These are phyloP conservation scores for Glyptemys insculpta DNA, from an alignment of 2,797 vertebrate genomes.

Conservation along the genomic window DNA sequence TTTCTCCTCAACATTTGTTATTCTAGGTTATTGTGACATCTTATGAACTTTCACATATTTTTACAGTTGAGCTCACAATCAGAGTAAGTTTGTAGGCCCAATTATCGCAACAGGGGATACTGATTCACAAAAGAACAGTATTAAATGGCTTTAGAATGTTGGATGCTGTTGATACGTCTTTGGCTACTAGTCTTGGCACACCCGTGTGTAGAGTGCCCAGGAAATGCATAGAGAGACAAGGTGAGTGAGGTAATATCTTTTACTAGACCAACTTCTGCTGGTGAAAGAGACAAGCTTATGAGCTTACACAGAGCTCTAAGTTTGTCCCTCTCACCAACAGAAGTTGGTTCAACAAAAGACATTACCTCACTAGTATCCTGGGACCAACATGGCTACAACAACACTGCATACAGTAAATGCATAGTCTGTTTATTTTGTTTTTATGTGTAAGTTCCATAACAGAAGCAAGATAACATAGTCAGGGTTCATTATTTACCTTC, in stretches of 20 bases:
- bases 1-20: background rate
- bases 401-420: background rate
- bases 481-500: constrained; percentile 63
- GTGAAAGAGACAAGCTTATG: background rate
- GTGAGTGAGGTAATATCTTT: background rate
- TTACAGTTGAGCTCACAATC: background rate
- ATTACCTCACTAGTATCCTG: background rate
- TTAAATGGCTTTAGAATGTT: constrained; percentile 18
- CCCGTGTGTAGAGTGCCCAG: background rate
- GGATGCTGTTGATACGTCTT: background rate
- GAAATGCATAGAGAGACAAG: constrained; percentile 10
- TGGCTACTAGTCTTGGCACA: constrained; percentile 40
- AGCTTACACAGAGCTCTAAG: background rate
- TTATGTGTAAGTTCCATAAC: constrained; percentile 68
- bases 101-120: background rate
- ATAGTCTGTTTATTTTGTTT: constrained; percentile 44
- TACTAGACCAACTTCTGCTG: background rate
- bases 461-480: constrained; percentile 24
- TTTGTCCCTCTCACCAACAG: background rate
- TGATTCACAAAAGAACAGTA: background rate
- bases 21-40: background rate
- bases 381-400: background rate
- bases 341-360: background rate
- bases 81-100: background rate
- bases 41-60: background rate